These are phyloP conservation scores for Holothuria scabra DNA, from an alignment of 53 echinoderm and acorn worm species.

Conservation along the genomic window DNA sequence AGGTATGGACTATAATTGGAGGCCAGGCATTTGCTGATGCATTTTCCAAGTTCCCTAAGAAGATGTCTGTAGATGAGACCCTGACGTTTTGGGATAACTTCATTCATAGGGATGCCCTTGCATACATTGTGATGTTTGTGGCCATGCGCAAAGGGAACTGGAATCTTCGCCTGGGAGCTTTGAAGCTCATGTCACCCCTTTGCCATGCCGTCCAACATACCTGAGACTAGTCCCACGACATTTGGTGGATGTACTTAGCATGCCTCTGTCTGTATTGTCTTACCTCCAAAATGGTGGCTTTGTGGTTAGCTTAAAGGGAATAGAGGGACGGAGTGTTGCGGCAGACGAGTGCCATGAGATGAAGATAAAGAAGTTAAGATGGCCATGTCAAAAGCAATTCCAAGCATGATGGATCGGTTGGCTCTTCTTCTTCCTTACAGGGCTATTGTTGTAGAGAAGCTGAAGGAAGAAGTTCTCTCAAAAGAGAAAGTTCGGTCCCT, in stretches of 20 bases:
- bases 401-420: slow-evolving; percentile 38
- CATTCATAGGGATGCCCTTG: slow-evolving; percentile 20
- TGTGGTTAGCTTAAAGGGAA: slow-evolving; percentile 42
- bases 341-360: slow-evolving; percentile 60
- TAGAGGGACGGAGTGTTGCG: slow-evolving; percentile 38
- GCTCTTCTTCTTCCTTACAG: slow-evolving; percentile 54
- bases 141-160: slow-evolving; percentile 41
- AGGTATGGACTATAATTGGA: neutral
- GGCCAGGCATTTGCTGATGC: neutral
- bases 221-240: slow-evolving; percentile 46
- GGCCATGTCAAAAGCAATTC: slow-evolving; percentile 37
- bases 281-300: slow-evolving; percentile 53
- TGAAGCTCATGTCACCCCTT: neutral
- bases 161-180: neutral
- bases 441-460: slow-evolving; percentile 26
- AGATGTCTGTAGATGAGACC: neutral
- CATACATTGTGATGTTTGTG: neutral
- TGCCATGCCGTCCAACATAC: slow-evolving; percentile 47
- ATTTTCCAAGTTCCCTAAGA: neutral
- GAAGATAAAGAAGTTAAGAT: slow-evolving; percentile 53
- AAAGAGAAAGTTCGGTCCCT: neutral
- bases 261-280: slow-evolving; percentile 38
- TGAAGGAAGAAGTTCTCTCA: neutral
- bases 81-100: slow-evolving; percentile 20
- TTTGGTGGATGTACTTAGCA: slow-evolving; percentile 46